Percentiles rank a stretch among this genome's conserved stretches.
Evolutionary conservation across 2,797 vertebrate genomes (phyloP).

Genomic region (Salarias fasciatus): DNA sequence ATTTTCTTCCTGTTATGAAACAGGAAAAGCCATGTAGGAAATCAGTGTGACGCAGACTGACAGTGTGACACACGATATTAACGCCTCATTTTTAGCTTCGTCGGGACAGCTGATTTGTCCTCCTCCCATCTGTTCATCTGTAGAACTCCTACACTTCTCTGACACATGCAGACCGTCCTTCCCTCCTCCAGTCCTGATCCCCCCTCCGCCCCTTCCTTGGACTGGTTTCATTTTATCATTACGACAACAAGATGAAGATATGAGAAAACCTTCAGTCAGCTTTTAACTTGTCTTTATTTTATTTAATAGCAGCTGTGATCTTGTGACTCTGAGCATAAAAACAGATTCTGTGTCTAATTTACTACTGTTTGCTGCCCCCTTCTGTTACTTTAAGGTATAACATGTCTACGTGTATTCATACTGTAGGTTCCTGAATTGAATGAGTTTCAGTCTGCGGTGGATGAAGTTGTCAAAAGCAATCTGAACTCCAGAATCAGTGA

Average conservation of each 20-base stretch:
- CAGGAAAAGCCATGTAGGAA: constrained; percentile 24
- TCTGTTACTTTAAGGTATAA: constrained; percentile 24
- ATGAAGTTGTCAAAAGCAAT: constrained; percentile 55
- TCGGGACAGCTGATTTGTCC: constrained; percentile 39
- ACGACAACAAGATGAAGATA: not conserved
- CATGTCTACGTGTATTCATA: not conserved
- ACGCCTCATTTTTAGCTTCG: constrained; percentile 35
- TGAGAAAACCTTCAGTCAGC: not conserved
- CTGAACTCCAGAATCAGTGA: constrained; percentile 57
- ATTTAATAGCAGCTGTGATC: too few relatives aligned
- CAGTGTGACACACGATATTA: constrained; percentile 30
- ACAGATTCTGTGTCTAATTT: not conserved
- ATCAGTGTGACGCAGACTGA: constrained; percentile 27
- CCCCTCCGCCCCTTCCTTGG: not conserved
- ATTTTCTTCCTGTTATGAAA: constrained; percentile 5
- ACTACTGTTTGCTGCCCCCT: constrained; percentile 55
- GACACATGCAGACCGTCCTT: constrained; percentile 10
- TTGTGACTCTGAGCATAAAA: too few relatives aligned
- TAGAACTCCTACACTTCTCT: constrained; percentile 37
- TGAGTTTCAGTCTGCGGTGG: constrained; percentile 57
- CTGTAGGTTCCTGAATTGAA: constrained; percentile 48
- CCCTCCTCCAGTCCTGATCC: not conserved
- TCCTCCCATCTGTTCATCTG: constrained; percentile 39
- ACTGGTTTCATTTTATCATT: not conserved
- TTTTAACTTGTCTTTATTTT: not conserved